Evolutionary conservation across 2,797 vertebrate genomes (phyloP).

Genomic region (Dromococcyx pavoninus): DNA sequence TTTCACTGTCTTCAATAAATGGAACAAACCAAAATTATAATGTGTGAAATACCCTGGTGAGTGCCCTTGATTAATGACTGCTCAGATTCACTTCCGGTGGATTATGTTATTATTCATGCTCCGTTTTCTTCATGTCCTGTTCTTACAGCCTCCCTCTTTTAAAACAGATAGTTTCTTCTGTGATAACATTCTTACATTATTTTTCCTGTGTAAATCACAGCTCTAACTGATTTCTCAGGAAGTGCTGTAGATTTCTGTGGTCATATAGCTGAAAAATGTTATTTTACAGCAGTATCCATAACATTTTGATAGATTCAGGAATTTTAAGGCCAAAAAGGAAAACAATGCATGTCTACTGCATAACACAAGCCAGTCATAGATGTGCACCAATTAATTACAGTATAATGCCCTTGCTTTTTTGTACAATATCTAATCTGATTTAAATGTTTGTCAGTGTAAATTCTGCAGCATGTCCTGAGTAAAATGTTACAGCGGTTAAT

Average conservation of each 20-base stretch:
- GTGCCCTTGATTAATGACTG: background rate
- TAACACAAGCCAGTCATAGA: background rate
- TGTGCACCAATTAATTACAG: background rate
- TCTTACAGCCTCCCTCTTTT: background rate
- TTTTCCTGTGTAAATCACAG: background rate
- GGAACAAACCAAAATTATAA: background rate
- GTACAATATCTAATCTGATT: background rate
- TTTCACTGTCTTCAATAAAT: slow-evolving; percentile 7
- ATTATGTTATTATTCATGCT: background rate
- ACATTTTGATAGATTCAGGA: background rate
- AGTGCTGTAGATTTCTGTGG: background rate
- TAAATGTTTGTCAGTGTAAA: background rate
- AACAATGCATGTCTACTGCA: background rate
- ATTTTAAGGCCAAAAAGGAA: background rate
- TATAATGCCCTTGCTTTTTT: background rate
- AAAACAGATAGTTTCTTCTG: background rate
- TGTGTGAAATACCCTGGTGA: background rate
- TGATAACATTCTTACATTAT: background rate
- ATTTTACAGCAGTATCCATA: background rate
- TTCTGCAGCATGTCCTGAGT: background rate
- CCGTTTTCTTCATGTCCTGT: background rate
- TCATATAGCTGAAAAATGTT: background rate
- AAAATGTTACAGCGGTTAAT: background rate
- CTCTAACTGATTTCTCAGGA: background rate
- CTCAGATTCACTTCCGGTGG: background rate